Conservation (phyloP, 2,888 invertebrate genomes). For the Drosophila testacea region DNA sequence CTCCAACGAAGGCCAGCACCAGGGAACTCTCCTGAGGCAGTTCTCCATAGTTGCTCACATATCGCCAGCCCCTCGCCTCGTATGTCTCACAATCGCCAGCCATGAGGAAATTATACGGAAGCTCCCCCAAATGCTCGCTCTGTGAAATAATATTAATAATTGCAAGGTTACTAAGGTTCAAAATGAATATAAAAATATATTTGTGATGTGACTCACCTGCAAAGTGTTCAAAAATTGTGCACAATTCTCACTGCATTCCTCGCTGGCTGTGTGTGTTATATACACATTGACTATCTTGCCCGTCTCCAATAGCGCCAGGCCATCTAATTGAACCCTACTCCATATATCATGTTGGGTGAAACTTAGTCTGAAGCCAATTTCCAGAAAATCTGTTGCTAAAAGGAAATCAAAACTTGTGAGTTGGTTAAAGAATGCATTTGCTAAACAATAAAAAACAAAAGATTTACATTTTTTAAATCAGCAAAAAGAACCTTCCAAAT, state of each 20-base stretch:
- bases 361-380: slow-evolving; percentile 71
- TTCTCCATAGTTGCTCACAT: slow-evolving; percentile 76
- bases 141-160: not conserved
- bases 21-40: slow-evolving; percentile 64
- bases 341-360: slow-evolving; percentile 80
- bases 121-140: slow-evolving; percentile 51
- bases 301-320: slow-evolving; percentile 54
- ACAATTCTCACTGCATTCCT: slow-evolving; percentile 84
- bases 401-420: slow-evolving; percentile 1
- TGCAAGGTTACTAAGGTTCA: no score
- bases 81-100: slow-evolving; percentile 86
- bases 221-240: slow-evolving; percentile 82
- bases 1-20: slow-evolving; percentile 70
- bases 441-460: not conserved
- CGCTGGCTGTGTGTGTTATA: slow-evolving; percentile 85
- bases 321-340: slow-evolving; percentile 60
- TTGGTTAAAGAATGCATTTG: not conserved
- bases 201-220: slow-evolving; percentile 83
- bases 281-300: slow-evolving; percentile 83
- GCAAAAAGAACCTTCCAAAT: no score
- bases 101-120: slow-evolving; percentile 86
- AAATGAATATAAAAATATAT: no score
- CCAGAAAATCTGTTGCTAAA: slow-evolving; percentile 53
- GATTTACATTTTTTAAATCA: no score
- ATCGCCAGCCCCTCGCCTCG: slow-evolving; percentile 86